Evolutionary conservation across 1,140 invertebrate genomes (phyloP).

Genomic region (Ceratoteleas bidentatus): DNA sequence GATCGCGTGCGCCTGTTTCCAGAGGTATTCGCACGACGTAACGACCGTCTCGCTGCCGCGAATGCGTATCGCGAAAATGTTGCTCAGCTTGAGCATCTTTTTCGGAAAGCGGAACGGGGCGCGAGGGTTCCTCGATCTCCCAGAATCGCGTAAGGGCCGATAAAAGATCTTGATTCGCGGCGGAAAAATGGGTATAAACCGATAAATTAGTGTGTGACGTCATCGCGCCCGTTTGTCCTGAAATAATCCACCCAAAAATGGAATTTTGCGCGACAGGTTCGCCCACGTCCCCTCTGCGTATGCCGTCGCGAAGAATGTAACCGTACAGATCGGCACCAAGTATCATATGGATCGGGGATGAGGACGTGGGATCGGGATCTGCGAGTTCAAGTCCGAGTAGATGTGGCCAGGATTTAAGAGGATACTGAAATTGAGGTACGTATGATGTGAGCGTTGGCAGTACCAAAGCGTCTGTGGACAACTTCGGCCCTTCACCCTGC

Average conservation of each 20-base stretch:
- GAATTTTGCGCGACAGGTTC: conserved; percentile 21
- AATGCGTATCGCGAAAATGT: conserved; percentile 9
- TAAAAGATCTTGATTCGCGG: background rate
- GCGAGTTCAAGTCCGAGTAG: background rate
- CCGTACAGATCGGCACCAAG: conserved; percentile 26
- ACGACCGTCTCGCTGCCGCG: background rate
- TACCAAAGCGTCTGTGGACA: background rate
- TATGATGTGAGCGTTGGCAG: background rate
- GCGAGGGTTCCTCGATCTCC: background rate
- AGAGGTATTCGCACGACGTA: conserved; percentile 12
- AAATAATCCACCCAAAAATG: conserved; percentile 25
- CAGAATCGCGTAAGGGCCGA: background rate
- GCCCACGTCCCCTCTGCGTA: background rate
- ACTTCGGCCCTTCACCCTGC: background rate
- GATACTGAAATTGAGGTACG: background rate
- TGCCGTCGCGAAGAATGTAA: background rate
- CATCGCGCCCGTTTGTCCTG: background rate
- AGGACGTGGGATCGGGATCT: background rate
- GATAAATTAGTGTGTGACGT: background rate
- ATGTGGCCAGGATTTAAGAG: background rate
- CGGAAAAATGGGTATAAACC: background rate
- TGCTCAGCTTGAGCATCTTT: background rate
- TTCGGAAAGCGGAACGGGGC: background rate
- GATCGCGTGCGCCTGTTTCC: background rate
- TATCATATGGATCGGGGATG: conserved; percentile 7